These are phyloP conservation scores for Tetramorium simillimum DNA, from an alignment of 1,140 invertebrate species.

Conservation along the genomic window DNA sequence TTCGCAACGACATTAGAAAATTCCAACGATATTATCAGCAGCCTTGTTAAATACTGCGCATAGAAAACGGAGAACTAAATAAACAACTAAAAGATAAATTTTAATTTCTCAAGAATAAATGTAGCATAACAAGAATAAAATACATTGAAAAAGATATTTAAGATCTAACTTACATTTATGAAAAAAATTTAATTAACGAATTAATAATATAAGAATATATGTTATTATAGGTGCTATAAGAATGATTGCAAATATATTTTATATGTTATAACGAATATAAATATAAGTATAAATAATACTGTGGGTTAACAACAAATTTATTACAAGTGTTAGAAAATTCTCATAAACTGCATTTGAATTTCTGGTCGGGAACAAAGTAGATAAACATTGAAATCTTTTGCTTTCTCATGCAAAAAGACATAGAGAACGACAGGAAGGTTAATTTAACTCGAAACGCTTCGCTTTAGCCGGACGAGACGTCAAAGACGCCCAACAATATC, in stretches of 20 bases:
- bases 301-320: neutral
- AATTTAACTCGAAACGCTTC: slow-evolving; percentile 71
- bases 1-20: neutral
- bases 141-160: neutral
- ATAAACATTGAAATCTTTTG: neutral
- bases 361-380: neutral
- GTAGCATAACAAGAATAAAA: neutral
- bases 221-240: neutral
- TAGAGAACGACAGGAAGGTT: slow-evolving; percentile 56
- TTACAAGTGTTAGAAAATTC: neutral
- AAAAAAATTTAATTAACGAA: neutral
- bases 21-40: neutral
- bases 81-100: neutral
- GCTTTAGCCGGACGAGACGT: slow-evolving; percentile 72
- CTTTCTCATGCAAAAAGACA: neutral
- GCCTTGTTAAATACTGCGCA: neutral
- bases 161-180: neutral
- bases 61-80: neutral
- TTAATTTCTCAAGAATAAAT: neutral
- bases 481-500: slow-evolving; percentile 78
- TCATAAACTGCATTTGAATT: neutral
- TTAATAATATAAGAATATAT: no score
- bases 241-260: neutral
- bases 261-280: no score
- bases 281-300: neutral